Conservation (phyloP, 2,888 invertebrate species). For the Ditula angustiorana region DNA sequence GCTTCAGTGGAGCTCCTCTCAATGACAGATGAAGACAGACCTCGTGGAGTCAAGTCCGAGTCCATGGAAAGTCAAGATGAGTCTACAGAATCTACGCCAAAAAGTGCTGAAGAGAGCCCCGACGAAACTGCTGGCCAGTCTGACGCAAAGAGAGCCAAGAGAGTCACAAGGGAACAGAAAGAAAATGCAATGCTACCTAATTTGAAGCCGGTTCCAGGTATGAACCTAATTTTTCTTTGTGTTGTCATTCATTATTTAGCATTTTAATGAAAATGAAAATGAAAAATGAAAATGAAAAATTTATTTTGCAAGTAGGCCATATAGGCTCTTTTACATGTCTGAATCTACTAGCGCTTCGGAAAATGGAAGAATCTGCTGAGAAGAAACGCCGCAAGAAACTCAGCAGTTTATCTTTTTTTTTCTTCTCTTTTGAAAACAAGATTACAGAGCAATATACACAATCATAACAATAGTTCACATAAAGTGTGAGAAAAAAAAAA, state of each 20-base stretch:
- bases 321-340: too few relatives aligned
- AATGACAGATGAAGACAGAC: conserved; percentile 89
- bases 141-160: conserved; percentile 69
- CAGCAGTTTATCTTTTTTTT: too few relatives aligned
- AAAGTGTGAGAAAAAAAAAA: too few relatives aligned
- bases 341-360: too few relatives aligned
- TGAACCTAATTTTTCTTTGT: not conserved
- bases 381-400: too few relatives aligned
- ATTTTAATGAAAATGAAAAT: too few relatives aligned
- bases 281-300: too few relatives aligned
- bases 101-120: conserved; percentile 48
- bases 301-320: too few relatives aligned
- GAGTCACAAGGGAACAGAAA: conserved; percentile 82
- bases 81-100: conserved; percentile 45
- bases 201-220: conserved; percentile 89
- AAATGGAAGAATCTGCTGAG: too few relatives aligned
- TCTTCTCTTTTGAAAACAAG: too few relatives aligned
- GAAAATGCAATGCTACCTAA: conserved; percentile 93
- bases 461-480: too few relatives aligned
- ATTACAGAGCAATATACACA: too few relatives aligned
- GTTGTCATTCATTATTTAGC: not conserved
- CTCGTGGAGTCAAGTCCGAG: conserved; percentile 81
- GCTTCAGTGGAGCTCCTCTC: conserved; percentile 93
- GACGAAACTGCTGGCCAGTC: conserved; percentile 73
- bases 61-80: conserved; percentile 54